Base-by-base conservation (phyloP, 2,888 invertebrate species). In the Nysson spinosus region DNA sequence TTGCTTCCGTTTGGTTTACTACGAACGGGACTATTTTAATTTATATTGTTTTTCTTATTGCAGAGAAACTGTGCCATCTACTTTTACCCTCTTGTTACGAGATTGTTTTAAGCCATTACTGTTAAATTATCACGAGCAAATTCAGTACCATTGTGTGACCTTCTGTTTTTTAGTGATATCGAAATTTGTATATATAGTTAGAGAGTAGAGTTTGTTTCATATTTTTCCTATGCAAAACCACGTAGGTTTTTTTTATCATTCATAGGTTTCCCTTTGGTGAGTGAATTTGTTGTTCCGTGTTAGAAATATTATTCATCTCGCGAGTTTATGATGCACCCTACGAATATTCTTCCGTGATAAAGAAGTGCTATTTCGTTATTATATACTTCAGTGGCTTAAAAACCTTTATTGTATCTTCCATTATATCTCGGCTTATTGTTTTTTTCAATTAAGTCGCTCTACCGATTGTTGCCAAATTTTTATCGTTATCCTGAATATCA, bases 221-320 rank as follows among this genome's bases (percentile, higher is more conserved):
- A 66, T 74, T 63, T n/a, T 60, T 61, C 55, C 9, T 62, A 54
- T 30, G 30, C 46, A 44, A 30, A 61, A 58, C 60, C 44, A 42
- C 30, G 30, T 47, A 54, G 30, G 32, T 39, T 56, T 46, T 50
- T 32, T 30, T 28, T 66, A 67, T 28, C 67, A 68, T 34, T 42
- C 20, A 57, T 51, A 52, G 50, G 44, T 52, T 47, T 49, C 28
- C 60, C 56, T 67, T 63, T 60, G 50, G 58, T 40, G 47, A 35
- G 58, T 61, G 66, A 58, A 63, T 72, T 60, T 55, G 69, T 75
- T 69, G 67, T 66, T 68, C 9, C 35, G 57, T 64, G 64, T 57
- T 67, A 56, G 63, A 30, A 68, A 60, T 58, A 72, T 79, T 66
- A 58, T 69, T 66, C 72, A 76, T 79, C 55, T 60, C 66, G 64